phyloP scores from a whole-genome alignment of 2,113 vertebrate genomes.

The Brachionichthys hirsutus region DNA sequence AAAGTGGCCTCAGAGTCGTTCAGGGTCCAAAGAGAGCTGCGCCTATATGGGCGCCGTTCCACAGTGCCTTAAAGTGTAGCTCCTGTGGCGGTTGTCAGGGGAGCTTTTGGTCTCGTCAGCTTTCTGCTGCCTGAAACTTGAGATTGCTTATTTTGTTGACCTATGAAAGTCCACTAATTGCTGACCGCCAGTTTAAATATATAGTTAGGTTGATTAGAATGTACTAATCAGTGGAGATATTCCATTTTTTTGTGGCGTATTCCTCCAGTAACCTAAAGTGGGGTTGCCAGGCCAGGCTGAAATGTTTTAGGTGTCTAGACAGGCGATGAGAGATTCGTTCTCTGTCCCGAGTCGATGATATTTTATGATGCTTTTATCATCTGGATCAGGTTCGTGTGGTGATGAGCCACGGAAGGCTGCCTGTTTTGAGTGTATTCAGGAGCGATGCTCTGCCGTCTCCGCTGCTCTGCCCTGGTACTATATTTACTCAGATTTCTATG shows the following conservation, averaged over 20 bases:
- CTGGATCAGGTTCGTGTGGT: slow-evolving; percentile 1
- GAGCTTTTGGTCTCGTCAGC: too few species aligned
- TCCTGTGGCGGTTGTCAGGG: too few species aligned
- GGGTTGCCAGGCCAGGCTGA: too few species aligned
- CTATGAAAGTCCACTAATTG: too few species aligned
- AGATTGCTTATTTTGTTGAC: too few species aligned
- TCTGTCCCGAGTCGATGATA: neutral
- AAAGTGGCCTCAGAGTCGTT: neutral
- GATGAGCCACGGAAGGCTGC: slow-evolving; percentile 15
- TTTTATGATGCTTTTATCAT: slow-evolving; percentile 4
- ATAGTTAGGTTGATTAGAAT: too few species aligned
- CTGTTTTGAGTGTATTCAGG: slow-evolving; percentile 53
- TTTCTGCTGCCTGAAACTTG: too few species aligned
- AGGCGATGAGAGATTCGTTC: neutral
- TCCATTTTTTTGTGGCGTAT: too few species aligned
- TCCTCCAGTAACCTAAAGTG: too few species aligned
- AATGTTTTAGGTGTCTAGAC: neutral
- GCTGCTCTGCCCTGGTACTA: slow-evolving; percentile 27
- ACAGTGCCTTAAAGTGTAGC: slow-evolving; percentile 23
- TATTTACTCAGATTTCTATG: slow-evolving; percentile 49
- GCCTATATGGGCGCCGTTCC: slow-evolving; percentile 1
- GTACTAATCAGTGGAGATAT: too few species aligned
- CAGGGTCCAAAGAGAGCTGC: neutral
- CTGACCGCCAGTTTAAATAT: too few species aligned
- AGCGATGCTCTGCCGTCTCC: slow-evolving; percentile 43